Base-by-base conservation (phyloP, 1,140 invertebrate genomes). In the Drosophila repletoides region DNA sequence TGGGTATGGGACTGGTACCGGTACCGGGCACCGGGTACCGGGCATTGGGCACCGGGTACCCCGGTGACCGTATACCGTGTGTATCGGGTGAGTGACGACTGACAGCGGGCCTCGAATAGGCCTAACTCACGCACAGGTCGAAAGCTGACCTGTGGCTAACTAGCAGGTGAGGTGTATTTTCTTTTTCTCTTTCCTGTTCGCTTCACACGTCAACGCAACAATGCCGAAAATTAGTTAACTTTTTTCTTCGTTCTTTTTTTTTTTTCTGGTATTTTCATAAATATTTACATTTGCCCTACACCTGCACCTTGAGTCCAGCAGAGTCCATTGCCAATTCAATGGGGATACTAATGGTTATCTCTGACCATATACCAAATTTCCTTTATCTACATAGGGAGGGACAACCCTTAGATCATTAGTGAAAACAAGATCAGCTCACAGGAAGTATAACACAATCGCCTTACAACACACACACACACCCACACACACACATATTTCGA, bases 221-320 rank as follows among this genome's bases (percentile, higher is more conserved):
- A 76, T 76, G 75, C 75, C 80, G 80, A 86, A 86, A 86, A 86
- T 86, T 86, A 86, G 80, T 86, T 86, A 86, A 86, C 67, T 83
- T 84, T 79, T 66, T 68, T 56, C 49, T 56, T 41, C 72, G 66
- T 26, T 33, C 9, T 22, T 53, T 7, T 21, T 31, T 55, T 38
- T 21, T 19, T 28, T 21, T 56, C 43, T 4, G 17, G 12, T 22
- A 31, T 56, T 70, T 65, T 45, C 45, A 64, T 70, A 64, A 64
- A 56, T 53, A 55, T 58, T 70, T 70, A 49, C 45, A 52, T 40
- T 36, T 72, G 19, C 49, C 43, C 69, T 68, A 43, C 64, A 71
- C 63, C 41, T 76, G 63, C 72, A 41, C 58, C 34, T 41, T 49
- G 38, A 45, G 45, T 43, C 36, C n/a, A 3, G 26, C 12, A 1